Evolutionary conservation across 2,888 invertebrate species (phyloP).

Genomic region (Tenthredo notha): DNA sequence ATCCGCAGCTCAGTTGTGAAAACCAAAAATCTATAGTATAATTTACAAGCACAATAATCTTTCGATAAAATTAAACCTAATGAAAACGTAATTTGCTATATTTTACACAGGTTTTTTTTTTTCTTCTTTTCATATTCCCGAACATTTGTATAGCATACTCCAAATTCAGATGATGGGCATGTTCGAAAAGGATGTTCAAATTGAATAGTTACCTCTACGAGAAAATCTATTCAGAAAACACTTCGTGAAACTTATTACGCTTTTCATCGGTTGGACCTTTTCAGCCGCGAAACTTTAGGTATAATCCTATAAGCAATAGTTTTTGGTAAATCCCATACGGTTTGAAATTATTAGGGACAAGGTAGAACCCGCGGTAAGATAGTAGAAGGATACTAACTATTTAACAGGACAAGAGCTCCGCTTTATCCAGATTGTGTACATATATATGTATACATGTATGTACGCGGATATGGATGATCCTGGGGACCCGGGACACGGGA

Average conservation of each 20-base stretch:
- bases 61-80: neutral
- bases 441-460: neutral
- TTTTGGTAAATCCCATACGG: neutral
- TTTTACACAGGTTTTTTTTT: too few species aligned
- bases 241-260: neutral
- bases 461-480: constrained; percentile 41
- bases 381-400: constrained; percentile 39
- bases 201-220: too few species aligned
- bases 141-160: too few species aligned
- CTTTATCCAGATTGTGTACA: constrained; percentile 29
- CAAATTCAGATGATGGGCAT: too few species aligned
- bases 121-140: too few species aligned
- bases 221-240: neutral
- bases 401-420: constrained; percentile 26
- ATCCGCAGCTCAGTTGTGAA: neutral
- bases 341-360: constrained; percentile 21
- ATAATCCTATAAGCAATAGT: constrained; percentile 5
- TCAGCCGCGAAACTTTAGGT: neutral
- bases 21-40: neutral
- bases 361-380: constrained; percentile 14
- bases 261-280: neutral
- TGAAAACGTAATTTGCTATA: too few species aligned
- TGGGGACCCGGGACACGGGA: constrained; percentile 33
- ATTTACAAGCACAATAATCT: neutral
- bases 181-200: too few species aligned